Conservation (phyloP, 2,113 vertebrate genomes). For the Stegostoma tigrinum region DNA sequence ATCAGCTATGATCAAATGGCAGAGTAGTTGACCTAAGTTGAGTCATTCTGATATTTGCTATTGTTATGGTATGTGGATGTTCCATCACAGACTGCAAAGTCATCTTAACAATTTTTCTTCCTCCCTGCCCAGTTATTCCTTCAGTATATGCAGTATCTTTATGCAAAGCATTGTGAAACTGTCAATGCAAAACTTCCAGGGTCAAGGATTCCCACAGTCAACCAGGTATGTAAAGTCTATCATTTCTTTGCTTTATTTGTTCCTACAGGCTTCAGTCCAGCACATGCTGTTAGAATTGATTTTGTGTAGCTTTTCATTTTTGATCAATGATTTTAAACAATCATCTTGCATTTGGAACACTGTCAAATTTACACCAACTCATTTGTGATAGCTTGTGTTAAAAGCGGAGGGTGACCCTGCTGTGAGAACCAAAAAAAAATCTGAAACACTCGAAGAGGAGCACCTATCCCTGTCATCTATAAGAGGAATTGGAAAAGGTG, state of each 20-base stretch:
- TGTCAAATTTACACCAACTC: neutral
- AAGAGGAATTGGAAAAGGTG: too few relatives aligned
- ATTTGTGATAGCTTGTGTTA: neutral
- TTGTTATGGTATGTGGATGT: neutral
- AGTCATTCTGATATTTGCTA: neutral
- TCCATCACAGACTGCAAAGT: neutral
- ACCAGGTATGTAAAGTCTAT: slow-evolving; percentile 60
- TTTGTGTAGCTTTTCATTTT: neutral
- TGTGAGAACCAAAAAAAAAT: too few relatives aligned
- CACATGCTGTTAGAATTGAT: neutral
- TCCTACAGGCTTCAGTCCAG: neutral
- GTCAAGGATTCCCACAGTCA: slow-evolving; percentile 59
- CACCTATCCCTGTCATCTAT: too few relatives aligned
- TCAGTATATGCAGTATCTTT: slow-evolving; percentile 80
- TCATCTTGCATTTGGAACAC: neutral
- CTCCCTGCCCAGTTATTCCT: slow-evolving; percentile 72
- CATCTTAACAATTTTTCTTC: neutral
- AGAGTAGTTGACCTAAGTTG: too few relatives aligned
- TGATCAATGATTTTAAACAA: neutral
- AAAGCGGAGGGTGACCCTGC: neutral
- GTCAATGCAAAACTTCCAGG: slow-evolving; percentile 54
- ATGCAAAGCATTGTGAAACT: slow-evolving; percentile 70
- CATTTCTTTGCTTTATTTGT: neutral
- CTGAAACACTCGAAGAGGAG: too few relatives aligned
- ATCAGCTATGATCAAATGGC: too few relatives aligned